Base-by-base conservation (phyloP, 2,888 invertebrate species). In the Macrosiphum euphorbiae region DNA sequence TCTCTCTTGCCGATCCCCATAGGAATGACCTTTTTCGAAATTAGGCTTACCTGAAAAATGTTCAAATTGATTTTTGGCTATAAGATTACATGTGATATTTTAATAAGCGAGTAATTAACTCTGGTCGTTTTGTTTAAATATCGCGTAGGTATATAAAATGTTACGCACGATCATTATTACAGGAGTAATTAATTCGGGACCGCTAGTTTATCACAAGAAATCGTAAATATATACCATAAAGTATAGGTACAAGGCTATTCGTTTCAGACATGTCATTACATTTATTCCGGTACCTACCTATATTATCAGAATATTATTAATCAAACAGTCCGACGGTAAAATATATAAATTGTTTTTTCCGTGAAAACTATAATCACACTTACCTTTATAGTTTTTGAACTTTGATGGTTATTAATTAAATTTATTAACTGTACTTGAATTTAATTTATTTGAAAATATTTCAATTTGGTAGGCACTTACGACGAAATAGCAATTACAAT, bases 21-120 rank as follows among this genome's bases (percentile, higher is more conserved):
- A 35, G 94, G 86, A 94, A 4, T 86, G 89, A 90, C 93, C 93
- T 90, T 93, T 89, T 84, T 90, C 58, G 50, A 85, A 93, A 93
- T 93, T 93, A 93, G 88, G 89, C 50, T 90, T 50, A 94, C 93
- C 89, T 88, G 89, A 86, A 90, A 92, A 94, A 90, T 28, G 90
- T 55, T 58, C 20, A 90, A 94, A 94, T 94, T 90, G 90, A 94
- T 94, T 94, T 93, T 93, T 85, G 88, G 84, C 35, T 26, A 50
- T 85, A 85, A 44, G 52, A 41, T 44, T n/a, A 41, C 35, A 50
- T 20, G 67, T 78, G 92, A 88, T 88, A 88, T 88, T 92, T 92
- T 41, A 92, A 92, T 50, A 52, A 50, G 67, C 67, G 50, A 41
- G 67, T 67, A 88, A 92, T 92, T 41, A 50, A 88, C 88, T 67